A percentile compares a stretch with the other conserved stretches of the same genome.
Evolutionary conservation across 2,113 vertebrate species (phyloP).

Genomic region (Mola mola): DNA sequence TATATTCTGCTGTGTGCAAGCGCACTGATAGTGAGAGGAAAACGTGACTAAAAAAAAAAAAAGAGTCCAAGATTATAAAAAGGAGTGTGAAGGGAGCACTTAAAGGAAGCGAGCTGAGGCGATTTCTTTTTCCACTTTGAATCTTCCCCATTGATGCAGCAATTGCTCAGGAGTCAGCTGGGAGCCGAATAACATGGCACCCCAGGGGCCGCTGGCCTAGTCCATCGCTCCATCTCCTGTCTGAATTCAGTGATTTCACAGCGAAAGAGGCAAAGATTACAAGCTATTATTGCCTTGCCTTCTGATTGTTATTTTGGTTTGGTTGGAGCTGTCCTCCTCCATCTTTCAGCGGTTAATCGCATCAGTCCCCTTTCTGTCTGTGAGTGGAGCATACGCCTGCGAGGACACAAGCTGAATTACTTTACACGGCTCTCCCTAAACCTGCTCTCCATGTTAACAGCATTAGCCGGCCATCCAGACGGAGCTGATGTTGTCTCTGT

Average conservation of each 20-base stretch:
- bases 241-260: constrained; percentile 5
- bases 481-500: constrained; percentile 12
- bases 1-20: no score
- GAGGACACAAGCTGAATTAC: constrained; percentile 64
- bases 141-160: constrained; percentile 10
- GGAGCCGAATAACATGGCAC: constrained; percentile 20
- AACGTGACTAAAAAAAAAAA: no score
- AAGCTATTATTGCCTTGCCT: constrained; percentile 32
- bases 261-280: constrained; percentile 30
- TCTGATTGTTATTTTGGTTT: constrained; percentile 30
- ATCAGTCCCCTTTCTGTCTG: constrained; percentile 30
- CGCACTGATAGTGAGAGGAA: no score
- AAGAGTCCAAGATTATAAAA: no score
- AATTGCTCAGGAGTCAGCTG: constrained; percentile 35
- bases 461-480: constrained; percentile 22
- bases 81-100: no score
- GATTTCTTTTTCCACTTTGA: constrained; percentile 24
- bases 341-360: constrained; percentile 47
- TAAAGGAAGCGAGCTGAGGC: constrained; percentile 10
- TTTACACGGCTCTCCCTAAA: constrained; percentile 44
- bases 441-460: constrained; percentile 23
- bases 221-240: constrained; percentile 18
- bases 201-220: constrained; percentile 30
- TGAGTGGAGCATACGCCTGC: constrained; percentile 31
- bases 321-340: constrained; percentile 49